Percentiles rank a stretch among this genome's conserved stretches.
phyloP scores from a whole-genome alignment of 1,140 invertebrate species.

The Saccostrea cuccullata region DNA sequence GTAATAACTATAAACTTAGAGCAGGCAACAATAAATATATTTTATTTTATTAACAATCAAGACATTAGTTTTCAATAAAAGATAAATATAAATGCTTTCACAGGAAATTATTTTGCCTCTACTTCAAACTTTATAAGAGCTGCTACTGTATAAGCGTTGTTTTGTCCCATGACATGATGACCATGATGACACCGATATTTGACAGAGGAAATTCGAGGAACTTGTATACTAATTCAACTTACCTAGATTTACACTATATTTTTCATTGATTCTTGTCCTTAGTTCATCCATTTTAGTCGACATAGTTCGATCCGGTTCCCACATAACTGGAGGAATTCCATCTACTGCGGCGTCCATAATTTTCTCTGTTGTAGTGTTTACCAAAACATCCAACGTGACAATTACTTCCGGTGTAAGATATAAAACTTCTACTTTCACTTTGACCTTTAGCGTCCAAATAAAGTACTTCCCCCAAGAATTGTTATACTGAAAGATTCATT shows the following conservation, averaged over 20 bases:
- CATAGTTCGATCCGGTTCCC: conserved; percentile 66
- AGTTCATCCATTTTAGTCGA: conserved; percentile 72
- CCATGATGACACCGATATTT: background rate
- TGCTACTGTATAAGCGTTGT: no score
- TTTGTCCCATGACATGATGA: no score
- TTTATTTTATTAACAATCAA: no score
- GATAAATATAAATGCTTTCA: no score
- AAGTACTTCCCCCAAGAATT: no score
- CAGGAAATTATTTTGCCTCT: no score
- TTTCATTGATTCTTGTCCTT: conserved; percentile 68
- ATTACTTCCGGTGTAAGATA: background rate
- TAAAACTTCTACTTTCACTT: background rate
- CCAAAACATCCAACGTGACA: conserved; percentile 47
- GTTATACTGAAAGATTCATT: no score
- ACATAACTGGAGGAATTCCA: conserved; percentile 62
- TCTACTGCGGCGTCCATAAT: background rate
- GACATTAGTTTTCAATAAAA: no score
- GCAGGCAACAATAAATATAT: no score
- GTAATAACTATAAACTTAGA: no score
- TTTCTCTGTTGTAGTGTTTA: conserved; percentile 41
- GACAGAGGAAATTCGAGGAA: conserved; percentile 15
- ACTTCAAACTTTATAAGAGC: no score
- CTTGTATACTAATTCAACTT: conserved; percentile 25
- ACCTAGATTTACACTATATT: conserved; percentile 71
- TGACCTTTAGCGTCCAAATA: background rate